Conservation (phyloP, 2,797 vertebrate genomes). For the Valencia hispanica region DNA sequence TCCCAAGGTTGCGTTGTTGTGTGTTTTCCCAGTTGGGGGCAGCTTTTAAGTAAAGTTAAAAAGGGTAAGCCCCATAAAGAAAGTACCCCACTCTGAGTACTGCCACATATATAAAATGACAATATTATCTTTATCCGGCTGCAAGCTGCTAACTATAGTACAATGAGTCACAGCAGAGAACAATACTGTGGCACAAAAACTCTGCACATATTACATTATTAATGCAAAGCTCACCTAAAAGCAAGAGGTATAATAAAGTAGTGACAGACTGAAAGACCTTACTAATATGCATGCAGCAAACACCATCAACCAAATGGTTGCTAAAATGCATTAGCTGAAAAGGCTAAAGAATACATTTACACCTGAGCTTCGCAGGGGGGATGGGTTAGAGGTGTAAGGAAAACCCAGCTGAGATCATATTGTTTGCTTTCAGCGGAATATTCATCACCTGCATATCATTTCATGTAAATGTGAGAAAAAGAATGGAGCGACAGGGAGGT, state of each 20-base stretch:
- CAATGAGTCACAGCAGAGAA: not conserved
- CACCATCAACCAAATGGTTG: constrained; percentile 6
- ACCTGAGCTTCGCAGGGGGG: constrained; percentile 2
- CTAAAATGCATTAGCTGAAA: no score
- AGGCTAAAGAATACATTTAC: constrained; percentile 11
- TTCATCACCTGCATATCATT: constrained; percentile 40
- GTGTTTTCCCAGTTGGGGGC: no score
- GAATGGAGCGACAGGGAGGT: constrained; percentile 9
- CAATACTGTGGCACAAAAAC: not conserved
- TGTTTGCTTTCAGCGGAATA: constrained; percentile 41
- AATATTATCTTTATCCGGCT: not conserved
- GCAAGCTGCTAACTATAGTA: no score
- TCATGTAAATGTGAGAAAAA: not conserved
- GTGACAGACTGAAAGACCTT: not conserved
- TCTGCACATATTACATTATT: not conserved
- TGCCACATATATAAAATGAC: not conserved
- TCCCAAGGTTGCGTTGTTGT: no score
- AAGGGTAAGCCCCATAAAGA: no score
- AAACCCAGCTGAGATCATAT: constrained; percentile 29
- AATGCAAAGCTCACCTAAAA: not conserved
- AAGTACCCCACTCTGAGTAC: no score
- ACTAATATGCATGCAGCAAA: not conserved
- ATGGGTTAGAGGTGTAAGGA: constrained; percentile 12
- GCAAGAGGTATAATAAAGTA: not conserved
- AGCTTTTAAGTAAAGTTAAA: no score